Evolutionary conservation across 2,113 vertebrate genomes (phyloP), one percentile per base, ranked within the genome.

Genomic region (Sebastes schlegelii): DNA sequence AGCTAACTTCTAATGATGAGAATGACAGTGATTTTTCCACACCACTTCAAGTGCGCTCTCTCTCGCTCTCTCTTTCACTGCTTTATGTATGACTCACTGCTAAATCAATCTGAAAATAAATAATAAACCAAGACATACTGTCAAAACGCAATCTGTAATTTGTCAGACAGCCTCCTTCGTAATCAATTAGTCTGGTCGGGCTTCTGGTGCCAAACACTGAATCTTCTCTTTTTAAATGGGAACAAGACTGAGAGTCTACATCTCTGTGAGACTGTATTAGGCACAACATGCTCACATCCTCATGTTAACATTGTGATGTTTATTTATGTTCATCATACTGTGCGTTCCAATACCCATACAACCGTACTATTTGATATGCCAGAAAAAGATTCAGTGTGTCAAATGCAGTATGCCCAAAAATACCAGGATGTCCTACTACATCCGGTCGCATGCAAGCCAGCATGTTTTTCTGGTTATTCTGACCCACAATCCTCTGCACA

Each of bases 61-160:
- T 34, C 3, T 34, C 34, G 34, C 34, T 34, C 34, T 34, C 16
- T 46, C 43, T 73, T 51, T 19, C 10, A 54, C 61, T 16, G 16
- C 12, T 14, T 66, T 49, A 52, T 19, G 14, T 11, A 21, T 46
- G 72, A 69, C 70, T 79, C 9, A 45, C 51, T 9, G 68, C 54
- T 26, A 51, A 48, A 40, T 75, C 14, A 61, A 57, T 34, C 9
- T 40, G 71, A 70, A 73, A 65, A 61, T 48, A 64, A 52, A 74
- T 19, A 34, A 74, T 57, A 17, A 73, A 73, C 21, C 13, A 21
- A 48, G 23, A 60, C 40, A 65, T 34, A 55, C 23, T 48, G 23
- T 26, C 51, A 74, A 26, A 46, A 61, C 40, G 40, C 3, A 10
- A 74, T 40, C 6, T 65, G 58, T 70, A 51, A 52, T 83, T 71